phyloP scores from a whole-genome alignment of 23 tunicate genomes.

The Trididemnum clinides region DNA sequence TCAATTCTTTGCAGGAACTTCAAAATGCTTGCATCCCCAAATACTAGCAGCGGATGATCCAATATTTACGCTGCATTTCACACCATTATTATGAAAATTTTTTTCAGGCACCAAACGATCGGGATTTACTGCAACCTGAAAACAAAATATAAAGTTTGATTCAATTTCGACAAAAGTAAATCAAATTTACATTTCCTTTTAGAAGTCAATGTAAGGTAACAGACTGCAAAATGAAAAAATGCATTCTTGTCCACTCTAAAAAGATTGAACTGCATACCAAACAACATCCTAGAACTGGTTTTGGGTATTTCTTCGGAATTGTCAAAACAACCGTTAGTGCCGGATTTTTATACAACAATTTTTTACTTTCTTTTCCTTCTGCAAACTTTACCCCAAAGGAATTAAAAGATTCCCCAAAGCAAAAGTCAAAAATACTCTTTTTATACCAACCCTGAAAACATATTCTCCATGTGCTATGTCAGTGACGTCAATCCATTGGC shows the following conservation, averaged over 20 bases:
- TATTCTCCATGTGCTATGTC: slow-evolving; percentile 60
- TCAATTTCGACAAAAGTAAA: not conserved
- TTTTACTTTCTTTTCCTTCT: not conserved
- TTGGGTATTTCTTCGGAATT: not conserved
- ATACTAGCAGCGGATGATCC: slow-evolving; percentile 35
- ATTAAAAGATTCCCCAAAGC: not conserved
- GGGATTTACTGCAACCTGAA: slow-evolving; percentile 64
- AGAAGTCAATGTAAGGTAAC: not conserved
- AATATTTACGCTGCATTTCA: slow-evolving; percentile 58
- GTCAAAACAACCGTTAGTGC: not conserved
- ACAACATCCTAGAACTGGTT: not conserved
- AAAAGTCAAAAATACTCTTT: not conserved
- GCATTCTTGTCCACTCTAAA: no score
- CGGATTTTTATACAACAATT: not conserved
- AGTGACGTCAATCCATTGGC: slow-evolving; percentile 99
- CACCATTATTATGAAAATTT: slow-evolving; percentile 55
- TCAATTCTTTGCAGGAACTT: no score
- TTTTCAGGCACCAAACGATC: slow-evolving; percentile 50
- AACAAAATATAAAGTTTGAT: not conserved
- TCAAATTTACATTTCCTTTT: not conserved
- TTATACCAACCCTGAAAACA: slow-evolving; percentile 34
- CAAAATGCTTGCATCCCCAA: slow-evolving; percentile 44
- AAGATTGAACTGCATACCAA: no score
- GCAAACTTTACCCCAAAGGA: not conserved
- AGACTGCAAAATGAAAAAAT: not conserved